A percentile compares a stretch with the other conserved stretches of the same genome.
Conservation (phyloP, 2,113 vertebrate genomes). For the Vulpes ferrilata region DNA sequence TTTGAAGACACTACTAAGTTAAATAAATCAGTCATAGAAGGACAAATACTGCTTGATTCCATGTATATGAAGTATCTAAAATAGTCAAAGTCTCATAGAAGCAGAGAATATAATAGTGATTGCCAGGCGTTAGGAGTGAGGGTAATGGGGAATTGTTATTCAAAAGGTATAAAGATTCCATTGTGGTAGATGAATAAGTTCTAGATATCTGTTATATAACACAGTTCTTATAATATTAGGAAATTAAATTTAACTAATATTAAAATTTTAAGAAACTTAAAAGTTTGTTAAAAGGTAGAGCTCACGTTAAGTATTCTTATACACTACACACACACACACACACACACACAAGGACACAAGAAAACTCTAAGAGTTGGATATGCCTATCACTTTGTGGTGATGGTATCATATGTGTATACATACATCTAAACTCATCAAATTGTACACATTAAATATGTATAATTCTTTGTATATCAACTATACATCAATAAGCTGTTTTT, state of each 20-base stretch:
- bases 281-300: neutral
- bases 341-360: neutral
- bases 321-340: neutral
- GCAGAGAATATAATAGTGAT: neutral
- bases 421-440: neutral
- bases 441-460: neutral
- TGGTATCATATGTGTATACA: neutral
- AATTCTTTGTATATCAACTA: neutral
- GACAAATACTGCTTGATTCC: neutral
- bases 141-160: neutral
- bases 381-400: neutral
- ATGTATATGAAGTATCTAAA: neutral
- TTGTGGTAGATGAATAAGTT: neutral
- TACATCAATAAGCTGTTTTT: neutral
- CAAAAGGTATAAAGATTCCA: neutral
- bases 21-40: neutral
- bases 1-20: neutral
- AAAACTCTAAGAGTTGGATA: neutral
- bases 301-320: neutral
- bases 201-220: neutral
- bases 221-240: neutral
- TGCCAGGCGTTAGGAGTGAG: neutral
- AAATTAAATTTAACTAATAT: neutral
- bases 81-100: neutral
- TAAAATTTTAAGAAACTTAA: neutral